Evolutionary conservation across 2,113 vertebrate genomes (phyloP), one percentile per base, ranked within the genome.

Genomic region (Hydrochoerus hydrochaeris): DNA sequence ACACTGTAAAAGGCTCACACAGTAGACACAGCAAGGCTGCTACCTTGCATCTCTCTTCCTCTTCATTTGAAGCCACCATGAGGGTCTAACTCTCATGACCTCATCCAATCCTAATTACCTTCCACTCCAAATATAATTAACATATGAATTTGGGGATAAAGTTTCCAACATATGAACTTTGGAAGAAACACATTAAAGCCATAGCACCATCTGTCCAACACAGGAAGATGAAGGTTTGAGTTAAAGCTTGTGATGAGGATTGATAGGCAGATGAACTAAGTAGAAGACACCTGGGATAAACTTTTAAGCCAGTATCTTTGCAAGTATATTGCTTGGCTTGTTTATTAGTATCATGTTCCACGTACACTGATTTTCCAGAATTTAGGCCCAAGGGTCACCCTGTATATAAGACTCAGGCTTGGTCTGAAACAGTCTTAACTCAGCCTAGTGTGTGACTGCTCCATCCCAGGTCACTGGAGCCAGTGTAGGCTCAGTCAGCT

Each of bases 281-380:
- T 14, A 58, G 12, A 1, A 4, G 24, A 83, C 26, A 85, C 9
- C 10, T 52, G 93, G 44, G n/a, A 75, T 6, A 92, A 41, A 63
- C 75, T 92, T 95, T n/a, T 75, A 87, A 91, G 77, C 11, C 13
- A 57, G 49, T 20, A 41, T 88, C 49, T 85, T 96, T 82, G 13
- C 20, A 96, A 85, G 20, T 82, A 28, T 58, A 44, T 44, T 75
- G 41, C 11, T 63, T 84, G 60, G 10, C 35, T 85, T 69, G 3
- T 75, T 57, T 69, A 71, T 78, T 46, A 57, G 6, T 78, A 69
- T 87, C 30, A 82, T 1, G 26, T 77, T 46, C 58, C 38, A n/a
- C 38, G 24, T 7, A 46, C 69, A 94, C 52, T 82, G 35, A 49
- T 8, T n/a, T 58, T 38, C 44, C 58, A 28, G n/a, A 85, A 44